phyloP scores from a whole-genome alignment of 2,797 vertebrate genomes.

The Mareca strepera region DNA sequence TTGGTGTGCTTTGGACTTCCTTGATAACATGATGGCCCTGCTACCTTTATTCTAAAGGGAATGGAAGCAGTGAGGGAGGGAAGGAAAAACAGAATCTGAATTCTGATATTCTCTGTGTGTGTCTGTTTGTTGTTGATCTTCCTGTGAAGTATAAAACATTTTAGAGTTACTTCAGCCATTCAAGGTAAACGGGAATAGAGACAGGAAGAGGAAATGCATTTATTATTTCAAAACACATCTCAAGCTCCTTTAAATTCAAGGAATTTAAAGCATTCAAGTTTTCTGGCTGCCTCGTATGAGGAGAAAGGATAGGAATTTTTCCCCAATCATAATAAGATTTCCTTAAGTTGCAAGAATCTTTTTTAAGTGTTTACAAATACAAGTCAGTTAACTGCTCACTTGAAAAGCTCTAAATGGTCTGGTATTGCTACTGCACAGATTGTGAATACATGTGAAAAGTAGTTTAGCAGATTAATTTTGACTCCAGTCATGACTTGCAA shows the following conservation, averaged over 20 bases:
- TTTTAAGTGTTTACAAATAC: conserved; percentile 35
- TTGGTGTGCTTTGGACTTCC: background rate
- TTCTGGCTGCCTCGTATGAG: background rate
- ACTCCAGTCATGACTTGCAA: background rate
- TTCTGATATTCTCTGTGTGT: background rate
- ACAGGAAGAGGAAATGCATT: background rate
- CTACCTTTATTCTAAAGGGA: background rate
- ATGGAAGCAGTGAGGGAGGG: background rate
- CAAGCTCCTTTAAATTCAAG: conserved; percentile 13
- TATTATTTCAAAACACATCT: background rate
- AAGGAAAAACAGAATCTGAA: background rate
- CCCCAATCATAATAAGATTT: conserved; percentile 11
- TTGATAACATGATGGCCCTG: fast-evolving
- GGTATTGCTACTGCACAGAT: background rate
- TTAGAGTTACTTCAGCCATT: background rate
- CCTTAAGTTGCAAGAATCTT: conserved; percentile 42
- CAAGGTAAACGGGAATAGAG: background rate
- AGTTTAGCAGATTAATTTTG: background rate
- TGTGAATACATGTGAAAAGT: background rate
- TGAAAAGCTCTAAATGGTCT: background rate
- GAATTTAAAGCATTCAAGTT: conserved; percentile 40
- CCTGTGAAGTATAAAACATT: background rate
- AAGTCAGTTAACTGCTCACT: background rate
- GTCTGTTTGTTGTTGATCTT: background rate
- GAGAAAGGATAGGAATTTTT: conserved; percentile 51